Percentiles rank a stretch among this genome's conserved stretches.
These are phyloP conservation scores for Byasa hedistus DNA, from an alignment of 2,888 invertebrate species.

Conservation along the genomic window DNA sequence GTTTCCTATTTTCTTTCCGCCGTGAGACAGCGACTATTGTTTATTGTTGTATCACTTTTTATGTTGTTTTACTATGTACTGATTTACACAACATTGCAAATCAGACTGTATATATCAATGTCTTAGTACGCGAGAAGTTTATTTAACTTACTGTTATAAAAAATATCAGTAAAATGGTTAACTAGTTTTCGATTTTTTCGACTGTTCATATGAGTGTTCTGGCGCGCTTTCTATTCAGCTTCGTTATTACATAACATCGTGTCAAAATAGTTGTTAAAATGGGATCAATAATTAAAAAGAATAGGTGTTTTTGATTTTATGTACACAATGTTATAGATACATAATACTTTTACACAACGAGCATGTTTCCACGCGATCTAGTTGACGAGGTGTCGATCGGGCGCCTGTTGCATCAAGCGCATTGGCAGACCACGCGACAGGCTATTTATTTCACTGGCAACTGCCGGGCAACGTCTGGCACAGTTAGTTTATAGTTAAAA, in stretches of 20 bases:
- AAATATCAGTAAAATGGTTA: too few relatives aligned
- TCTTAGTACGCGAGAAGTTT: too few relatives aligned
- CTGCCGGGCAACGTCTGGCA: constrained; percentile 38
- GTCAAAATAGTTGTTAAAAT: too few relatives aligned
- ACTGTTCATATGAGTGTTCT: too few relatives aligned
- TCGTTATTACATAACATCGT: too few relatives aligned
- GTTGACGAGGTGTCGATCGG: constrained; percentile 18
- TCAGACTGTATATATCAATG: too few relatives aligned
- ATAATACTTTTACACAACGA: neutral
- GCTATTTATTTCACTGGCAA: constrained; percentile 61
- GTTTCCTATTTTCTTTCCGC: neutral
- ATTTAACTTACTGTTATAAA: too few relatives aligned
- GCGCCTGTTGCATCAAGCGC: constrained; percentile 34
- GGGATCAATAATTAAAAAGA: too few relatives aligned
- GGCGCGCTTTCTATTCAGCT: too few relatives aligned
- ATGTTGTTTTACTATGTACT: neutral
- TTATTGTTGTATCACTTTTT: constrained; percentile 7
- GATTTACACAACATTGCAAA: neutral
- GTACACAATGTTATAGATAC: neutral
- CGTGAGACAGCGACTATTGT: neutral
- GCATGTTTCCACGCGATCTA: neutral
- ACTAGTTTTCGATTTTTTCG: too few relatives aligned
- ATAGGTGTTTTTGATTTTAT: neutral
- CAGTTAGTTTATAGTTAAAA: constrained; percentile 30
- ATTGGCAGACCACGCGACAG: constrained; percentile 56